These are phyloP conservation scores for Chelon auratus DNA, from an alignment of 2,797 vertebrate species.

Conservation along the genomic window DNA sequence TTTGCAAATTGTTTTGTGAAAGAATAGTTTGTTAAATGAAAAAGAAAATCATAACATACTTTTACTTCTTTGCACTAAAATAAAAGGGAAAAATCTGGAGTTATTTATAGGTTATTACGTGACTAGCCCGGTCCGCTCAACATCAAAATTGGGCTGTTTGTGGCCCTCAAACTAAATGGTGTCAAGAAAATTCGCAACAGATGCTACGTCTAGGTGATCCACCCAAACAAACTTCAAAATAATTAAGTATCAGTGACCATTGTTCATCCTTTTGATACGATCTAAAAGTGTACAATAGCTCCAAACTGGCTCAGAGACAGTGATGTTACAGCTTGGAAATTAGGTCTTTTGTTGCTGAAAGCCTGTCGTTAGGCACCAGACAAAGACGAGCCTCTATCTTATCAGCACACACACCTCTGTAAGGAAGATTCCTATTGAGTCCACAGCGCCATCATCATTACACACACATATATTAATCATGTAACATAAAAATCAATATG, in stretches of 20 bases:
- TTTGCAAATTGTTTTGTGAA: no score
- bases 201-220: no score
- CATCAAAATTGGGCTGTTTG: no score
- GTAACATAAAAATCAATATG: slow-evolving; percentile 25
- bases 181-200: no score
- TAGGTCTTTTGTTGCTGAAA: slow-evolving; percentile 6
- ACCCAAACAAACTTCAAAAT: no score
- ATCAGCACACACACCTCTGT: slow-evolving; percentile 7
- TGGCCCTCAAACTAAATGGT: no score
- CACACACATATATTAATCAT: slow-evolving; percentile 27
- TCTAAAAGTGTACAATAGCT: slow-evolving; percentile 5
- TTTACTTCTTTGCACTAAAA: no score
- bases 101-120: no score
- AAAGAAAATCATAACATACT: no score
- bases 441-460: slow-evolving; percentile 19
- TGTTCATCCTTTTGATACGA: neutral
- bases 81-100: no score
- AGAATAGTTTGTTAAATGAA: no score
- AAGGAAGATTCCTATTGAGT: slow-evolving; percentile 16
- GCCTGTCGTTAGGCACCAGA: slow-evolving; percentile 34
- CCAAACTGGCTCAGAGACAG: slow-evolving; percentile 15
- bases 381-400: slow-evolving; percentile 45
- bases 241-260: neutral
- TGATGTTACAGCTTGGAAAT: slow-evolving; percentile 17
- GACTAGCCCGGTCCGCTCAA: no score